A percentile compares a stretch with the other conserved stretches of the same genome.
Evolutionary conservation across 1,140 invertebrate species (phyloP).

Genomic region (Varroa destructor): DNA sequence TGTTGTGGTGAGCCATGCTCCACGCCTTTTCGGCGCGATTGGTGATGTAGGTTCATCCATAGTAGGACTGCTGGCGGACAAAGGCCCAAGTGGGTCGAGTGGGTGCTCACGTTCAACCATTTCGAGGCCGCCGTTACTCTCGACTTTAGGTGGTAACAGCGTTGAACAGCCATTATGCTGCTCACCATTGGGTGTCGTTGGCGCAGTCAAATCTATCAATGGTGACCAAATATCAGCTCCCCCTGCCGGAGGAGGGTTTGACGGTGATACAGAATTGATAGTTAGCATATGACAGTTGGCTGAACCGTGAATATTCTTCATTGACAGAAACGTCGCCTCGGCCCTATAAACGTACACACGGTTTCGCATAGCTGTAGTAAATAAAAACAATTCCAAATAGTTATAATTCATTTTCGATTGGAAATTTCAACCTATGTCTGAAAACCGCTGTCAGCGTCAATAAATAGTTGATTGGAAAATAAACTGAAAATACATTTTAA

Average conservation of each 20-base stretch:
- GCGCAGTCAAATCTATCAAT: neutral
- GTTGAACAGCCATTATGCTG: too few species aligned
- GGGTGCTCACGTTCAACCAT: slow-evolving; percentile 1
- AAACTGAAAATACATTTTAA: slow-evolving; percentile 45
- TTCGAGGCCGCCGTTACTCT: slow-evolving; percentile 17
- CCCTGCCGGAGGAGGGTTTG: slow-evolving; percentile 51
- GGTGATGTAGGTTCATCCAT: slow-evolving; percentile 11
- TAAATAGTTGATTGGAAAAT: slow-evolving; percentile 28
- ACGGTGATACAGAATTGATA: slow-evolving; percentile 63
- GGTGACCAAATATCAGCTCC: slow-evolving; percentile 2
- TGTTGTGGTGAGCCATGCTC: slow-evolving; percentile 56
- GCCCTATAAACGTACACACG: slow-evolving; percentile 49
- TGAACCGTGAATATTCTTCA: slow-evolving; percentile 69
- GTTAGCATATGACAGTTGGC: slow-evolving; percentile 70
- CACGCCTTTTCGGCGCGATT: slow-evolving; percentile 41
- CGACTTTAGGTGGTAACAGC: neutral
- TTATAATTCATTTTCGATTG: slow-evolving; percentile 13
- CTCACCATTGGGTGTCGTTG: neutral
- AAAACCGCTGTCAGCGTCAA: neutral
- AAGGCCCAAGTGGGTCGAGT: slow-evolving; percentile 23
- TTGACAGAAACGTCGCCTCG: slow-evolving; percentile 60
- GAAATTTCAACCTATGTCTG: neutral
- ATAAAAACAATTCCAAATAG: neutral
- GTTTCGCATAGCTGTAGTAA: slow-evolving; percentile 30
- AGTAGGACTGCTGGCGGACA: slow-evolving; percentile 8